A percentile compares a stretch with the other conserved stretches of the same genome.
Conservation (phyloP, 2,113 vertebrate species). For the Mus spicilegus region DNA sequence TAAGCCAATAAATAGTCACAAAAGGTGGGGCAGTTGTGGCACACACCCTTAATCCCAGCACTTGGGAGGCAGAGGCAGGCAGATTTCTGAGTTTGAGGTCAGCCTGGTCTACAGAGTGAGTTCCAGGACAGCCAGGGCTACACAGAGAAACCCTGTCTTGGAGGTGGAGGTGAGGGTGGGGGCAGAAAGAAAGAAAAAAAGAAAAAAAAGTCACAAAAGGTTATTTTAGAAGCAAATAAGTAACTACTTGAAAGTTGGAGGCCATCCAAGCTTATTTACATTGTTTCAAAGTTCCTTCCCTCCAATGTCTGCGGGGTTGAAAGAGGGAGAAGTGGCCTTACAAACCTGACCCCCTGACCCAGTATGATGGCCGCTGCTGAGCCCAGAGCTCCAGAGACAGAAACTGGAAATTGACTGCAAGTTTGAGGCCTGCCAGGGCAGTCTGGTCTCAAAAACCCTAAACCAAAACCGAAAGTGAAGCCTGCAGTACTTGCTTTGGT, state of each 20-base stretch:
- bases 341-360: not conserved
- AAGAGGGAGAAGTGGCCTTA: not conserved
- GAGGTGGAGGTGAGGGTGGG: no score
- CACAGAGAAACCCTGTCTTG: no score
- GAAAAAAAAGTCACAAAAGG: not conserved
- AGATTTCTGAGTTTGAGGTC: no score
- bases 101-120: no score
- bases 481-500: not conserved
- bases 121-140: no score
- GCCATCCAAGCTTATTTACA: not conserved
- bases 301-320: not conserved
- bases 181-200: no score
- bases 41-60: no score
- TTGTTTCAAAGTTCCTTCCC: not conserved
- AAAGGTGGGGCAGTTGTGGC: not conserved
- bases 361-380: no score
- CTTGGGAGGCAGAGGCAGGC: no score
- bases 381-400: not conserved
- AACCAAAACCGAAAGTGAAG: not conserved
- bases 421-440: not conserved
- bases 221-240: not conserved
- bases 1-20: no score
- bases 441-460: not conserved
- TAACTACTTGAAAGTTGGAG: not conserved
- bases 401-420: not conserved